Evolutionary conservation across 2,797 vertebrate species (phyloP).

Genomic region (Synanceia verrucosa): DNA sequence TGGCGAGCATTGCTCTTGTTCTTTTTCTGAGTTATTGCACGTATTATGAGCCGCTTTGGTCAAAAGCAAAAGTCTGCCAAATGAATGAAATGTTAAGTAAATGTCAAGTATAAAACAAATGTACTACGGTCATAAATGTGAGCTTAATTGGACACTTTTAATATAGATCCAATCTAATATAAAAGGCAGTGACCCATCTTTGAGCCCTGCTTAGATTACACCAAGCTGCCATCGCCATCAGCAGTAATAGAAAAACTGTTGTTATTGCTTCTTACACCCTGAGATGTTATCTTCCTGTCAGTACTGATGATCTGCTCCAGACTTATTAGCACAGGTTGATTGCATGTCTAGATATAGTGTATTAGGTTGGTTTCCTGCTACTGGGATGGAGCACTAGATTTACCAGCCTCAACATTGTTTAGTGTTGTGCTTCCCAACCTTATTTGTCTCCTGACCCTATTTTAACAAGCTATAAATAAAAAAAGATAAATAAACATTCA

Average conservation of each 20-base stretch:
- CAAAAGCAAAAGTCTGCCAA: neutral
- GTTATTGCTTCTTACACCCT: neutral
- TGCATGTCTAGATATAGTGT: neutral
- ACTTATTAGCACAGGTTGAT: neutral
- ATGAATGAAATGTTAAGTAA: neutral
- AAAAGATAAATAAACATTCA: no score
- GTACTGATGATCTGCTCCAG: conserved; percentile 1
- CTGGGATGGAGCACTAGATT: neutral
- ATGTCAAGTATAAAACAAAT: neutral
- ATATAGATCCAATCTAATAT: neutral
- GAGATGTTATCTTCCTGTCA: conserved; percentile 1
- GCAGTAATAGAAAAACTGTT: neutral
- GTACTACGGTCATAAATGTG: neutral
- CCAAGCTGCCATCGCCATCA: neutral
- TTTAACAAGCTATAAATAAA: no score
- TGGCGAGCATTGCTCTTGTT: neutral
- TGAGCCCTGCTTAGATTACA: neutral
- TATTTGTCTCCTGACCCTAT: no score
- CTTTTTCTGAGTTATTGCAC: neutral
- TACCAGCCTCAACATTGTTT: neutral
- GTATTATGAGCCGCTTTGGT: neutral
- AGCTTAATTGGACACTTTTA: neutral
- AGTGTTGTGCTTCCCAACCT: no score
- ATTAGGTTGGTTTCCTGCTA: neutral
- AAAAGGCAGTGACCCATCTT: neutral